These are phyloP conservation scores for Porites australiensis DNA, from an alignment of 64 coral and sea anemone species.

Conservation along the genomic window DNA sequence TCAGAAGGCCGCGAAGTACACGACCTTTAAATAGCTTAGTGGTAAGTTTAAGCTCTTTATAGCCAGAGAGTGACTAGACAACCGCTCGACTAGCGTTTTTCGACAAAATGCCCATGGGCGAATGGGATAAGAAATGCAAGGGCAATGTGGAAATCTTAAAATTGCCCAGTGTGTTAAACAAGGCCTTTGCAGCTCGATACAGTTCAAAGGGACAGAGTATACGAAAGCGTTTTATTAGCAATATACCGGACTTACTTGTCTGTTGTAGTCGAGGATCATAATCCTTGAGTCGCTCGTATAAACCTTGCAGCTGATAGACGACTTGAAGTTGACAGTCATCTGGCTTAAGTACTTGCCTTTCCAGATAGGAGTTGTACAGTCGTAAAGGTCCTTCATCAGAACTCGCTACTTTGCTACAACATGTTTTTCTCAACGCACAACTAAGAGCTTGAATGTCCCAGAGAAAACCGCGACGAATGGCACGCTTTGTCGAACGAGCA, in stretches of 20 bases:
- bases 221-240: too few relatives aligned
- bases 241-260: background rate
- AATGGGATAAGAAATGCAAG: too few relatives aligned
- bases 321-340: constrained; percentile 54
- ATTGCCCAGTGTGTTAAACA: too few relatives aligned
- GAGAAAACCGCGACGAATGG: background rate
- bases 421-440: background rate
- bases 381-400: constrained; percentile 51
- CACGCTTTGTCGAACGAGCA: background rate
- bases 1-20: too few relatives aligned
- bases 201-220: too few relatives aligned
- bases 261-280: constrained; percentile 16
- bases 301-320: constrained; percentile 45
- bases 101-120: too few relatives aligned
- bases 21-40: too few relatives aligned
- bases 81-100: too few relatives aligned
- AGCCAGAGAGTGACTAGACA: too few relatives aligned
- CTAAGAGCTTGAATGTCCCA: background rate
- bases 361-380: constrained; percentile 60
- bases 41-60: too few relatives aligned
- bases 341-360: constrained; percentile 47
- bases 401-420: background rate
- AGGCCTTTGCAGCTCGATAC: too few relatives aligned
- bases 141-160: too few relatives aligned
- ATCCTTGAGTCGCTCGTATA: constrained; percentile 58